Base-by-base conservation (phyloP, 2,113 vertebrate species). In the Hippocampus abdominalis region DNA sequence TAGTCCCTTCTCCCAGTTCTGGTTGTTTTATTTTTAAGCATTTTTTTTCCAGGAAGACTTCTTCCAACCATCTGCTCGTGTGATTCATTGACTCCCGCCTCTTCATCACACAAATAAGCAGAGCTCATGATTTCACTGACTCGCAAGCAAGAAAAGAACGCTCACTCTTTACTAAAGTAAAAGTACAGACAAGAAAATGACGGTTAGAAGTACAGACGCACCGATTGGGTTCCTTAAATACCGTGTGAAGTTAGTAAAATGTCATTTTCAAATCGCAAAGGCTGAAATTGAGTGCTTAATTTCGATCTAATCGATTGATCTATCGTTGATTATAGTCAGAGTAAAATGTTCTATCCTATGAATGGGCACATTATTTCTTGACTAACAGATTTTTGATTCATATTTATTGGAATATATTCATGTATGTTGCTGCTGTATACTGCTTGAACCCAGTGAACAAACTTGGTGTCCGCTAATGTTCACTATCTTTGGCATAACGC, bases 21-120 rank as follows among this genome's bases (percentile, higher is more conserved):
- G 13, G 21, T 9, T 15, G 27, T 36, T 64, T 9, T 7, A 29
- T 36, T 64, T 57, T 69, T 68, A 49, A 51, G 53, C 44, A 27
- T 62, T 61, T 68, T 11, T n/a, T 61, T 68, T 11, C 20, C 13
- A 67, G 51, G 48, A 32, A 21, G 27, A 53, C 11, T 69, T 3
- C n/a, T 32, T 32, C 57, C 12, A 9, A 21, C 54, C 66, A 49
- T 27, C 23, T 49, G 21, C 16, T 48, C 69, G 40, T 61, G 57
- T 73, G 76, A 78, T 78, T 86, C 71, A 76, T 73, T 80, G 74
- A 71, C 69, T 80, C 63, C 73, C 68, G 63, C 71, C 60, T 42
- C 64, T 79, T 81, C 27, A 29, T 73, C 72, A 78, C 74, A 75
- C 69, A 75, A 81, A 83, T 71, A 83, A 79, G 60, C 1, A 64